These are phyloP conservation scores for Eunapius fragilis DNA, from an alignment of 37 sponge, comb jelly and placozoan species.

Conservation along the genomic window DNA sequence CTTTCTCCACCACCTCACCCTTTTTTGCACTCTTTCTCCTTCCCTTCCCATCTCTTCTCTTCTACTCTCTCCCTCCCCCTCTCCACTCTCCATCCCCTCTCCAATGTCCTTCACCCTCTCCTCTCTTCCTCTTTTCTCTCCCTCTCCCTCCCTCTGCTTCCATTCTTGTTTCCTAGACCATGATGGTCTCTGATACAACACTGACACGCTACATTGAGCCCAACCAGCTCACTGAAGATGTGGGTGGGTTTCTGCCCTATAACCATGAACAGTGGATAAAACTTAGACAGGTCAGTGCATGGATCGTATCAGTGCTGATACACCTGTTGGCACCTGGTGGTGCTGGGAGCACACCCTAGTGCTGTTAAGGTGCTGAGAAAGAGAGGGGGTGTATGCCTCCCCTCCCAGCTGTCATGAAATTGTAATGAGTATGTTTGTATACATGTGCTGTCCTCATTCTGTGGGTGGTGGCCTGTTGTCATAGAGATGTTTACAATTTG, in stretches of 20 bases:
- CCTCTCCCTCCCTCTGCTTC: not conserved
- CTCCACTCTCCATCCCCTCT: not conserved
- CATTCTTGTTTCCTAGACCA: conserved; percentile 24
- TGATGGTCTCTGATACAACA: conserved; percentile 47
- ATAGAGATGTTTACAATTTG: not conserved
- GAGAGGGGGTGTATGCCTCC: not conserved
- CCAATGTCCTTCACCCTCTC: not conserved
- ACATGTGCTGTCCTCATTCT: not conserved
- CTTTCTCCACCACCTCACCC: not conserved
- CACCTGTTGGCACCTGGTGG: no score
- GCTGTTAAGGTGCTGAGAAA: no score
- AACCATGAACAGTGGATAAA: conserved; percentile 85
- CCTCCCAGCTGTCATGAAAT: no score
- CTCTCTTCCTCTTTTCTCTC: not conserved
- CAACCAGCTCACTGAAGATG: conserved; percentile 75
- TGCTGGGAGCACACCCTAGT: no score
- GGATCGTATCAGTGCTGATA: no score
- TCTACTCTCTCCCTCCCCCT: no score
- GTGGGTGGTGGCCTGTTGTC: not conserved
- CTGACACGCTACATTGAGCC: conserved; percentile 63
- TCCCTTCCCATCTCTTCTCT: no score
- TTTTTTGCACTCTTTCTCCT: no score
- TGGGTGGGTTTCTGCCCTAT: conserved; percentile 83
- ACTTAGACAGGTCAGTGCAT: conserved; percentile 65
- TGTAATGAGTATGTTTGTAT: not conserved